Conservation (phyloP, 2,888 invertebrate genomes). For the Cactoblastis cactorum region DNA sequence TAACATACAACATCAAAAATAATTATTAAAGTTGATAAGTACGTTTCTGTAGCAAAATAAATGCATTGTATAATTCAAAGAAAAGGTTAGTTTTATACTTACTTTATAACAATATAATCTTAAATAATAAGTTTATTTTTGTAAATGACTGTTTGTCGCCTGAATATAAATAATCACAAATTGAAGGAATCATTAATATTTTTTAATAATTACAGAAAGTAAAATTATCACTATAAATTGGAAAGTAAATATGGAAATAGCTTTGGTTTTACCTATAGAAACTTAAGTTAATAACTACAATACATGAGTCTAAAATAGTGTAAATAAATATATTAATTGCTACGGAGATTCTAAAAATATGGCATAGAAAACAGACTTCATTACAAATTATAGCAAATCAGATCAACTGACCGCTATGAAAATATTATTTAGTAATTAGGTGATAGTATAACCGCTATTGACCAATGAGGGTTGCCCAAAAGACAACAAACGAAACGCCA, state of each 20-base stretch:
- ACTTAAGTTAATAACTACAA: conserved; percentile 22
- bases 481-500: too few species aligned
- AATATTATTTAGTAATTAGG: too few species aligned
- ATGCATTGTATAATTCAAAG: conserved; percentile 5
- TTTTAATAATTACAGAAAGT: neutral
- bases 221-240: neutral
- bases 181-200: neutral
- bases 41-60: conserved; percentile 9
- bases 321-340: neutral
- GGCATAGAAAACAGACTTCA: conserved; percentile 10
- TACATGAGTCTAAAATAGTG: neutral
- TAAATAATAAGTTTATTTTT: too few species aligned
- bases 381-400: neutral
- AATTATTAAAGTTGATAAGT: conserved; percentile 9
- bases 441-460: too few species aligned
- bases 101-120: too few species aligned
- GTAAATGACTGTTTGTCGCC: too few species aligned
- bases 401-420: too few species aligned
- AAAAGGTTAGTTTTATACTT: too few species aligned
- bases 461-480: too few species aligned
- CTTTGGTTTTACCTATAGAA: conserved; percentile 44
- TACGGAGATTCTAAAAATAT: conserved; percentile 28
- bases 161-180: conserved; percentile 4
- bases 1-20: conserved; percentile 7
- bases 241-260: conserved; percentile 26